Percentiles rank a stretch among this genome's conserved stretches.
Conservation (phyloP, 2,888 invertebrate species). For the Malachius bipustulatus region DNA sequence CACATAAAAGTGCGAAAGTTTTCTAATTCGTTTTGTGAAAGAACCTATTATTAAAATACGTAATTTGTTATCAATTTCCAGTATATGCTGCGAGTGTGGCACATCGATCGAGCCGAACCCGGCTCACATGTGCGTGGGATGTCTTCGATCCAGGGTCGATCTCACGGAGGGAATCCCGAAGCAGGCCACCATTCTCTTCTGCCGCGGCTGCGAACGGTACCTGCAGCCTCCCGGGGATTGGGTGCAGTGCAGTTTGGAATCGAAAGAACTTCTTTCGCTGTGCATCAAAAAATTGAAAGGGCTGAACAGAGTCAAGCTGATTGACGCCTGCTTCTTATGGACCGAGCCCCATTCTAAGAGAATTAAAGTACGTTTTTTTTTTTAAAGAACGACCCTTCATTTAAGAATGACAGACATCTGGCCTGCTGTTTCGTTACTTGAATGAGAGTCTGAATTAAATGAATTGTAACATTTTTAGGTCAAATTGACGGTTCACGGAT, state of each 20-base stretch:
- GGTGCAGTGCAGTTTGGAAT: conserved; percentile 77
- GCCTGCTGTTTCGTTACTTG: too few relatives aligned
- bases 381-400: neutral
- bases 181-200: conserved; percentile 80
- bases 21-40: too few relatives aligned
- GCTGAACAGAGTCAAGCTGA: conserved; percentile 73
- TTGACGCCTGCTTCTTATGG: conserved; percentile 97
- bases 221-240: conserved; percentile 86
- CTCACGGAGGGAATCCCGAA: conserved; percentile 95
- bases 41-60: too few relatives aligned
- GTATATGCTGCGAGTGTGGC: conserved; percentile 92
- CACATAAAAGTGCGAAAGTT: too few relatives aligned
- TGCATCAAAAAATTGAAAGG: conserved; percentile 91
- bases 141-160: conserved; percentile 81
- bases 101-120: conserved; percentile 86
- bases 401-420: conserved; percentile 5
- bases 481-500: conserved; percentile 89
- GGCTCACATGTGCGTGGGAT: conserved; percentile 94
- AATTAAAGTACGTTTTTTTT: conserved; percentile 58
- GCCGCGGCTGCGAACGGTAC: conserved; percentile 88
- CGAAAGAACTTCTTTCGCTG: conserved; percentile 74
- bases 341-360: conserved; percentile 98
- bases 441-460: too few relatives aligned
- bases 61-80: too few relatives aligned
- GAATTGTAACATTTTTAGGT: conserved; percentile 38